Evolutionary conservation across 2,113 vertebrate genomes (phyloP), one percentile per base, ranked within the genome.

Genomic region (Gnathonemus echidnorhynchus): DNA sequence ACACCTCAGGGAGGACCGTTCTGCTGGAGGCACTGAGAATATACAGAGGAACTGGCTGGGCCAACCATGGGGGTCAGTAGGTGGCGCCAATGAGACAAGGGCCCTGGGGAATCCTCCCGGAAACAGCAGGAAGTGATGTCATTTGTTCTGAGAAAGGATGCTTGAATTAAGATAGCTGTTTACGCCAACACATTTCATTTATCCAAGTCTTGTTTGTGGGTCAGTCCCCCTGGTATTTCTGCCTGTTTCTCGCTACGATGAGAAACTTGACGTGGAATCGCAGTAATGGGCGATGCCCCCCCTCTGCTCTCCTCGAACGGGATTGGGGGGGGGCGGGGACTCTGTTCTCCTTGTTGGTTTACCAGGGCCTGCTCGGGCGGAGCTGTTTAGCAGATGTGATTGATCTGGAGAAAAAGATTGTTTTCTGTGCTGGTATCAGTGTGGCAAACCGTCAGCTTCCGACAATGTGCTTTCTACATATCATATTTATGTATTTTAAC

Each of bases 201-300:
- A 35, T 74, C 31, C 31, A 74, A 17, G 27, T 74, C 11, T 0
- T 62, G 21, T n/a, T 62, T 62, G 58, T 27, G 24, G 58, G 9
- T 66, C 70, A 77, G 31, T 39, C 31, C 31, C 66, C 70, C 31
- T 31, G 11, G 70, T 77, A 39, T 77, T 66, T 66, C 8, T 31
- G 31, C 70, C 70, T 74, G 66, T 74, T 74, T 74, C 66, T 31
- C 4, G 13, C 1, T 2, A 11, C 13, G 0, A 77, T 77, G 74
- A 46, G 86, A 50, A 77, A 77, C 66, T 86, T 35, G n/a, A 13
- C 46, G 27, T 89, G 88, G 56, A 53, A 62, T 53, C 83, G 24
- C 89, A 56, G 9, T 89, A 62, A 89, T 89, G 89, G 83, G 77
- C 49, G 31, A 46, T 45, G 31, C 56, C 83, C 24, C 56, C 27